A percentile compares a stretch with the other conserved stretches of the same genome.
Conservation (phyloP, 2,797 vertebrate species). For the Falco berigora region DNA sequence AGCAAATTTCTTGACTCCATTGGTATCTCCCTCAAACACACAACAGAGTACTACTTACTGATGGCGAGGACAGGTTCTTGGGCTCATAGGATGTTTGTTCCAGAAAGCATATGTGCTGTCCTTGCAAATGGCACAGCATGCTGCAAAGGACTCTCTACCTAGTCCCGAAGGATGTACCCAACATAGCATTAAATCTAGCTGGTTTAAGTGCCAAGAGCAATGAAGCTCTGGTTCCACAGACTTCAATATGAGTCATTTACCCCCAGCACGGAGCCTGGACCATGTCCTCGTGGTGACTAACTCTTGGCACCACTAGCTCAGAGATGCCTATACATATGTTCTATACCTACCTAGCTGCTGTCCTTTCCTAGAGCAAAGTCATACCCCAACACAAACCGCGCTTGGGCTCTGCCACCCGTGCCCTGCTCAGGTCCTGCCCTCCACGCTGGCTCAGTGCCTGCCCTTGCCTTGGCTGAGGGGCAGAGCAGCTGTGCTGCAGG, state of each 20-base stretch:
- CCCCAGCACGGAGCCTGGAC: neutral
- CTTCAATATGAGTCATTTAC: slow-evolving; percentile 16
- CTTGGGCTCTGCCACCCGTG: neutral
- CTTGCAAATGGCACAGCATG: neutral
- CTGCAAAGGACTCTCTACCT: neutral
- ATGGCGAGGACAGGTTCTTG: neutral
- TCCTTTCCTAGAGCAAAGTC: neutral
- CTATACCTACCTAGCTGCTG: neutral
- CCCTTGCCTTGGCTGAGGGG: neutral
- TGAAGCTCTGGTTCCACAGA: neutral
- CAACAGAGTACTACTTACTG: neutral
- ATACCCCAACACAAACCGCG: neutral
- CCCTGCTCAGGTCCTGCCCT: neutral
- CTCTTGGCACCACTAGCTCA: neutral
- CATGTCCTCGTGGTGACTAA: neutral
- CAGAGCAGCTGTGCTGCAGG: neutral
- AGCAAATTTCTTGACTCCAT: neutral
- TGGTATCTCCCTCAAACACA: neutral
- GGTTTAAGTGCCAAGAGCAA: neutral
- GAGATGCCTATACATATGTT: neutral
- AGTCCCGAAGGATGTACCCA: neutral
- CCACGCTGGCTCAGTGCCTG: neutral
- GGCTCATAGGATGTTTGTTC: neutral
- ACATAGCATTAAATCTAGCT: neutral
- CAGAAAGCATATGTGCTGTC: neutral